Evolutionary conservation across 2,113 vertebrate species (phyloP), one percentile per base, ranked within the genome.

Genomic region (Rhinolophus sinicus): DNA sequence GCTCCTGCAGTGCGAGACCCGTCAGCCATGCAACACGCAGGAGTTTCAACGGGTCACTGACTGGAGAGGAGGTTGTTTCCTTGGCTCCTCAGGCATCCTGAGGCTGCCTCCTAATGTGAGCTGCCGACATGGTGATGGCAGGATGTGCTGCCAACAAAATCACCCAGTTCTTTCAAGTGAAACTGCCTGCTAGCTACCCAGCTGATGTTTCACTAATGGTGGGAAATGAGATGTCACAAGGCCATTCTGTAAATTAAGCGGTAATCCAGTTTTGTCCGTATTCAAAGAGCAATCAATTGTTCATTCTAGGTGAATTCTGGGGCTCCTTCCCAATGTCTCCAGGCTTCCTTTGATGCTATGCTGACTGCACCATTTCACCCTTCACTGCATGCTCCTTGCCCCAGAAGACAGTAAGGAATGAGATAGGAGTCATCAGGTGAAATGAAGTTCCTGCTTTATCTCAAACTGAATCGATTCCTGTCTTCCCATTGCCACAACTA

Each of bases 61-160:
- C 0, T 60, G 52, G 77, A 65, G 69, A 84, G 1, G 0, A 26
- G 76, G 62, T 24, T 52, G 33, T 90, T 95, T 70, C 90, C 3
- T 14, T 4, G 85, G 84, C 26, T 92, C 67, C 0, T 22, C 84
- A 47, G 92, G 97, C 94, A 38, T 90, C 96, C 72, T 77, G 69
- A 93, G 72, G 89, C 33, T 58, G 28, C 50, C 95, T 62, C 70
- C 94, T 78, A 87, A 94, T 13, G 82, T 6, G 21, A 97, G 81
- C 78, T 70, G 72, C 86, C 96, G 75, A 88, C 33, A 92, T 47
- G 30, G 73, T 19, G 54, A 91, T 8, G 4, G 92, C 83, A 40
- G 28, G 70, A 62, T 38, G 3, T 26, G 47, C 52, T 84, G 80
- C 95, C 88, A 77, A 77, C 38, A 85, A 44, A 83, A 75, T 56